Evolutionary conservation across 2,888 invertebrate species (phyloP).

Genomic region (Tetheella fluctuosa): DNA sequence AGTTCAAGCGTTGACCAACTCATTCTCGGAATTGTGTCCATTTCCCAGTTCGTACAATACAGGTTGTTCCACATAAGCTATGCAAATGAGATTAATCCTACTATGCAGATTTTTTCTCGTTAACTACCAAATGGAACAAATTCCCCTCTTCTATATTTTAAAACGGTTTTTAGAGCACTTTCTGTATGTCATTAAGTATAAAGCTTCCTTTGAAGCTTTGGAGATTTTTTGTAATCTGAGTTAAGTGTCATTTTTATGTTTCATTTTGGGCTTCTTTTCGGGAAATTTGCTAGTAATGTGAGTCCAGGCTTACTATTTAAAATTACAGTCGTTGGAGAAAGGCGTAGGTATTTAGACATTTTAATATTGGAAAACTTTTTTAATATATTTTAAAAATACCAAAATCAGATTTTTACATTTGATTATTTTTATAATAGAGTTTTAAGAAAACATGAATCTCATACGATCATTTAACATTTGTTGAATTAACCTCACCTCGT

Average conservation of each 20-base stretch:
- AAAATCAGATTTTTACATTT: too few species aligned
- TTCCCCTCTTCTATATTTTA: slow-evolving; percentile 13
- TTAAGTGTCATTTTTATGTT: slow-evolving; percentile 2
- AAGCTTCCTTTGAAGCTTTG: slow-evolving; percentile 9
- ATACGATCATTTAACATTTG: too few species aligned
- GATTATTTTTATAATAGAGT: too few species aligned
- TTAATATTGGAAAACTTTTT: too few species aligned
- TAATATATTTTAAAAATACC: too few species aligned
- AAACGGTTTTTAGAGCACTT: slow-evolving; percentile 2
- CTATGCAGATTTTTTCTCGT: slow-evolving; percentile 45
- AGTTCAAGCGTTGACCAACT: slow-evolving; percentile 14
- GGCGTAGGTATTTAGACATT: too few species aligned
- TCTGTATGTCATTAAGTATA: slow-evolving; percentile 9
- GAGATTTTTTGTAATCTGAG: slow-evolving; percentile 1
- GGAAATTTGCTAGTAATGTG: not conserved
- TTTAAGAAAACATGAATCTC: too few species aligned
- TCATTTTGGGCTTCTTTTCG: slow-evolving; percentile 2
- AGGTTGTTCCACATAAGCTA: slow-evolving; percentile 36
- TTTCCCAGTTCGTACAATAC: slow-evolving; percentile 24
- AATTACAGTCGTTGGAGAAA: not conserved
- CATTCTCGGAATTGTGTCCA: slow-evolving; percentile 20
- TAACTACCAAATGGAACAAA: slow-evolving; percentile 33
- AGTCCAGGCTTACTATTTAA: not conserved
- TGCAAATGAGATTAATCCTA: slow-evolving; percentile 36
- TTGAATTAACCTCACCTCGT: too few species aligned